Base-by-base conservation (phyloP, 2,797 vertebrate species). In the Polyboroides typus region DNA sequence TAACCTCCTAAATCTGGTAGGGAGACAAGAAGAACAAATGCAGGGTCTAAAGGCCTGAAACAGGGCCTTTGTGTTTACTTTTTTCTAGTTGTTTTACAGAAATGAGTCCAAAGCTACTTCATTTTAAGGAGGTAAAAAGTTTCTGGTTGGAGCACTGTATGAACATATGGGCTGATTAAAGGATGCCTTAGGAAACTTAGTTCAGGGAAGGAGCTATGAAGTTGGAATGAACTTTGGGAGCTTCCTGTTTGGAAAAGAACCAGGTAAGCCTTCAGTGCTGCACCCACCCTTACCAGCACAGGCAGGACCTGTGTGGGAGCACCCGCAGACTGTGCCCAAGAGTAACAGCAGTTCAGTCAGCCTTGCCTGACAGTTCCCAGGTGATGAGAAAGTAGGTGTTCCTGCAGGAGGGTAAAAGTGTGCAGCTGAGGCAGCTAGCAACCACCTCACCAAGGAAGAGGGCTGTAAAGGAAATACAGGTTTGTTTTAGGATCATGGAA, bases 271-370 rank as follows among this genome's bases (percentile, higher is more conserved):
- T 70, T 70, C 42, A 31, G 5, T 2, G 4, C 20, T 19, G 25
- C 18, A 29, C 11, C 5, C 7, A 38, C 15, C 2, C 8, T 47
- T 56, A 25, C 48, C 4, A 4, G 13, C 11, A 4, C 18, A 26
- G 81, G 19, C 29, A 70, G 42, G 42, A 55, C 34, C 10, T 29
- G 1, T 4, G 20, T 63, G 42, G 66, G 9, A 55, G 23, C 4
- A 10, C 12, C 17, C 29, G 31, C 5, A 47, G 31, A 5, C 5
- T 31, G 25, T 2, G 0, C 12, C 9, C 17, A 23, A 16, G n/a
- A 31, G 33, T 25, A 27, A 18, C 15, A 40, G 16, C 47, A 45
- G 20, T 31, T 63, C 14, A 12, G 21, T 22, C 31, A 56, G 18
- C 11, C 1, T 17, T 47, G 29, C 22, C 38, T 36, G 13, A 15